These are phyloP conservation scores for Ichneumoninae sp. DNA, from an alignment of 2,888 invertebrate species.

Conservation along the genomic window DNA sequence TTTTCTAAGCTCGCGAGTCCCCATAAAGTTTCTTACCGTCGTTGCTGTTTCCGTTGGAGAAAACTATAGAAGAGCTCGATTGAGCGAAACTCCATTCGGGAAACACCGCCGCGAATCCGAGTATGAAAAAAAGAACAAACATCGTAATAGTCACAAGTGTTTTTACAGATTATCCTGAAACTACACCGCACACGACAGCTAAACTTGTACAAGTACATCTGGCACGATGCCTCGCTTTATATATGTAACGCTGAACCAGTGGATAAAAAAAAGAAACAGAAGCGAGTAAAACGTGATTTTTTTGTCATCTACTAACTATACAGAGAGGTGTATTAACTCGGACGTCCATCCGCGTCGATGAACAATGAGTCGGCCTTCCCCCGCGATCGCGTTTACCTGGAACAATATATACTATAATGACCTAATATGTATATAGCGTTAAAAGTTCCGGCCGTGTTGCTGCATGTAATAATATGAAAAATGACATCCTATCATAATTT, in stretches of 20 bases:
- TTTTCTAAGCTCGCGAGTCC: neutral
- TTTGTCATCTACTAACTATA: neutral
- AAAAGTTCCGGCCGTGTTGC: neutral
- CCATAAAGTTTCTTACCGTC: neutral
- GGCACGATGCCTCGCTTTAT: constrained; percentile 27
- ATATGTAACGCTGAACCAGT: constrained; percentile 11
- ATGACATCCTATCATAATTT: constrained; percentile 17
- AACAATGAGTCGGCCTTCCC: constrained; percentile 68
- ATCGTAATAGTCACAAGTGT: neutral
- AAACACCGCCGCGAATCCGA: constrained; percentile 4
- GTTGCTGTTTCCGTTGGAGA: constrained; percentile 25
- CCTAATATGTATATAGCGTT: neutral
- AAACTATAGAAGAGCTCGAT: constrained; percentile 30
- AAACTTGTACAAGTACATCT: neutral
- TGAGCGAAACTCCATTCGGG: constrained; percentile 38
- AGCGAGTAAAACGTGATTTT: neutral
- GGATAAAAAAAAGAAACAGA: neutral
- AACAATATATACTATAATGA: constrained; percentile 2
- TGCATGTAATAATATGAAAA: neutral
- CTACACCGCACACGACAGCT: constrained; percentile 1
- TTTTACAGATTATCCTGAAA: neutral
- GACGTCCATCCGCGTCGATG: constrained; percentile 73
- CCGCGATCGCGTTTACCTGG: constrained; percentile 50
- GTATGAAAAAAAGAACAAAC: constrained; percentile 15
- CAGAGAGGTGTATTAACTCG: constrained; percentile 69